Evolutionary conservation across 2,888 invertebrate genomes (phyloP), one percentile per base, ranked within the genome.

Genomic region (Microplitis manilae): DNA sequence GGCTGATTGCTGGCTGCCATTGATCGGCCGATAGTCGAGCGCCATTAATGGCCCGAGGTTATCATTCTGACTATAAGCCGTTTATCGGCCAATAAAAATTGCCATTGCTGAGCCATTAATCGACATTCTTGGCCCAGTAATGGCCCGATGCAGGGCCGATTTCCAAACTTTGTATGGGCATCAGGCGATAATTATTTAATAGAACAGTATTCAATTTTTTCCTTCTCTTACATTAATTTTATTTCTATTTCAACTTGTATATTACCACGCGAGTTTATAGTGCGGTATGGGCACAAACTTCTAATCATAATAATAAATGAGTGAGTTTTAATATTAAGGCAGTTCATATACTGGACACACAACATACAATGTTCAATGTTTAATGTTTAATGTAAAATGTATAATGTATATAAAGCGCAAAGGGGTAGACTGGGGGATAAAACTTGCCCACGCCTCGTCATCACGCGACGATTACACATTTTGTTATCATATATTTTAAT

Each of bases 401-500:
- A 30, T 30, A 30, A 30, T 30, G 50, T 50, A 13, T 50, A 50
- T 50, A 50, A 50, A 50, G 50, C 50, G 50, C 13, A 50, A 50
- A 50, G 13, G 50, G 50, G 50, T 50, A 50, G 50, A 13, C 13
- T 50, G 50, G 50, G 50, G 50, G 50, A 50, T 50, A 50, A 50
- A 50, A 50, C 9, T 50, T 5, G 50, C 50, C 50, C 50, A 50
- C 50, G 50, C 50, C 50, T 50, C 50, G 50, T 50, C 50, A 50
- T 50, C 50, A 50, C 50, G 50, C 50, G 50, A 50, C 50, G 50
- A 50, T 50, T 50, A 50, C 50, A 50, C 50, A 50, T 50, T 50
- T 50, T 13, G 50, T 13, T 50, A 50, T 50, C 50, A 13, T 13
- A 5, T 8, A 50, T 50, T 50, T 50, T 50, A 50, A 50, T 50